Conservation (phyloP, 2,113 vertebrate genomes). For the Stigmatopora nigra region DNA sequence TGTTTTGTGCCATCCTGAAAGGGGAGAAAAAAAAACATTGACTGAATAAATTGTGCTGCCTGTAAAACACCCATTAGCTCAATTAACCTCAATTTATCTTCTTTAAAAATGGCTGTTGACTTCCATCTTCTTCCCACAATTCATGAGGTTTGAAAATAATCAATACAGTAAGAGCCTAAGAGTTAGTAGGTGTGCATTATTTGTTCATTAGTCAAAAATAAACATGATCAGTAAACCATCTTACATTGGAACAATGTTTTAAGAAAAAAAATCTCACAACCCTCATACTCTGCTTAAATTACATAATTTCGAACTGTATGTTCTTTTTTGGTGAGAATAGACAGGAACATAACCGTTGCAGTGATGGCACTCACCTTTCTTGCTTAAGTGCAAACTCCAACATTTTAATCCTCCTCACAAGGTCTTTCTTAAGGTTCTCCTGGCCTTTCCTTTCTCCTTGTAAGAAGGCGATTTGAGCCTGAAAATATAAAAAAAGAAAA, state of each 20-base stretch:
- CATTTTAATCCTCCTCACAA: conserved; percentile 76
- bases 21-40: neutral
- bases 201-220: neutral
- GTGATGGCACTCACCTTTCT: conserved; percentile 60
- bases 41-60: neutral
- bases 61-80: neutral
- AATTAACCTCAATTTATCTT: neutral
- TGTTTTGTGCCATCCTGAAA: neutral
- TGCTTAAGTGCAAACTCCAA: conserved; percentile 73
- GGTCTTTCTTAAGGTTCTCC: conserved; percentile 74
- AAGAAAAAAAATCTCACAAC: conserved; percentile 5
- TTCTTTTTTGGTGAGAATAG: conserved; percentile 11
- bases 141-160: neutral
- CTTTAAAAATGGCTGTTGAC: neutral
- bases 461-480: conserved; percentile 73
- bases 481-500: conserved; percentile 36
- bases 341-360: conserved; percentile 14
- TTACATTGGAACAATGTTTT: neutral
- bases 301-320: neutral
- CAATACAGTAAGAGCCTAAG: too few relatives aligned
- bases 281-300: conserved; percentile 11
- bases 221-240: neutral
- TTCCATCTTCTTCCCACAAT: neutral
- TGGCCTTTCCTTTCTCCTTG: conserved; percentile 75
- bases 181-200: neutral